Conservation (phyloP, 2,797 vertebrate species). For the Chloroceryle inda region DNA sequence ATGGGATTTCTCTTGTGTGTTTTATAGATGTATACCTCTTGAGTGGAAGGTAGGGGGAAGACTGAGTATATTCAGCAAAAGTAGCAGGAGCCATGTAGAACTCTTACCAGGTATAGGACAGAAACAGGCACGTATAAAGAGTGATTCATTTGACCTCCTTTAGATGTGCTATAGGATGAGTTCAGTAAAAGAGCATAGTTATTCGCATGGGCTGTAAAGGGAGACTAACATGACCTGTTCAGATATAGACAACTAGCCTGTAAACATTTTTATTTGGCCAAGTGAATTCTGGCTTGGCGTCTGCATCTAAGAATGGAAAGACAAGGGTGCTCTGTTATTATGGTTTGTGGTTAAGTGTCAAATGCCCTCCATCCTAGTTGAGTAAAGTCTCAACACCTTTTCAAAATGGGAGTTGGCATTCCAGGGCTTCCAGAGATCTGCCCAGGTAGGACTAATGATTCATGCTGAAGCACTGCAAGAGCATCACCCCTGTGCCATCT, state of each 20-base stretch:
- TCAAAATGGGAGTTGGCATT: not conserved
- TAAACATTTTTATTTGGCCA: slow-evolving; percentile 50
- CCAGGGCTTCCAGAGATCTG: not conserved
- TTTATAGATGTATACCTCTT: not conserved
- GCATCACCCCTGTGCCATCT: not conserved
- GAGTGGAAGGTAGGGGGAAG: not conserved
- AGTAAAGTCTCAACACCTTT: slow-evolving; percentile 30
- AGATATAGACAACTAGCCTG: slow-evolving; percentile 23
- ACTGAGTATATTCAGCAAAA: not conserved
- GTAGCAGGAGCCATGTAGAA: not conserved
- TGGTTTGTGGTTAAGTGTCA: slow-evolving; percentile 45
- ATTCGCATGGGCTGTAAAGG: not conserved
- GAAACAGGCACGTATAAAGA: not conserved
- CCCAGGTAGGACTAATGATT: not conserved
- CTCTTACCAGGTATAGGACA: not conserved
- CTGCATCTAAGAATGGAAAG: slow-evolving; percentile 38
- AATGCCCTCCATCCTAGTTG: not conserved
- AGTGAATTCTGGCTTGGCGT: slow-evolving; percentile 38
- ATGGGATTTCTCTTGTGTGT: not conserved
- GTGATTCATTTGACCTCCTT: slow-evolving; percentile 58
- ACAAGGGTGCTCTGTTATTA: slow-evolving; percentile 46
- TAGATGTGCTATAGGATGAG: not conserved
- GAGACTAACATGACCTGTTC: slow-evolving; percentile 42
- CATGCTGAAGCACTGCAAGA: not conserved
- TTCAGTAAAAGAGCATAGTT: not conserved